Conservation (phyloP, 2,888 invertebrate species). For the Ophion ellenae region DNA sequence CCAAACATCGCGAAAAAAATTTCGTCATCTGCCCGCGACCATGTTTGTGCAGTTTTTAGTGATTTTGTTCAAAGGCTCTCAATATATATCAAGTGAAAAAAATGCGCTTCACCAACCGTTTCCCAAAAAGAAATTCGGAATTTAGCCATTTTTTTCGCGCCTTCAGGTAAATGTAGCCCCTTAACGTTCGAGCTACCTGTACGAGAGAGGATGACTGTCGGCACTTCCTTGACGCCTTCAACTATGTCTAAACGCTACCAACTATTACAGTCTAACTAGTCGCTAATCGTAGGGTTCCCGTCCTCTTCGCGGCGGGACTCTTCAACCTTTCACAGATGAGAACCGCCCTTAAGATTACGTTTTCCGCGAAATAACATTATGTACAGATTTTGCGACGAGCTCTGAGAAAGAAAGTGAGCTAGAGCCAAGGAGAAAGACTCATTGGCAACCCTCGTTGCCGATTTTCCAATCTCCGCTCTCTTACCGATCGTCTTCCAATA, state of each 20-base stretch:
- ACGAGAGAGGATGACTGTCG: conserved; percentile 11
- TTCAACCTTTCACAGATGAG: conserved; percentile 63
- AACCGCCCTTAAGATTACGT: conserved; percentile 59
- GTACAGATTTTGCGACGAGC: conserved; percentile 31
- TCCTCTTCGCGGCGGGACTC: conserved; percentile 60
- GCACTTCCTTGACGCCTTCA: conserved; percentile 49
- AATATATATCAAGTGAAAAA: no score
- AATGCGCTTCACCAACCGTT: no score
- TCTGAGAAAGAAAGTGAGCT: conserved; percentile 7
- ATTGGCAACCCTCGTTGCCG: conserved; percentile 21
- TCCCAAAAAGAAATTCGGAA: no score
- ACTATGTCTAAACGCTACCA: conserved; percentile 49
- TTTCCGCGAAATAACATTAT: conserved; percentile 30
- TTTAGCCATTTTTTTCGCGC: no score
- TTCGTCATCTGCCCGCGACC: no score
- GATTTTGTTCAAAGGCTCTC: no score
- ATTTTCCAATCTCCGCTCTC: conserved; percentile 2
- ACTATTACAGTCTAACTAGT: conserved; percentile 66
- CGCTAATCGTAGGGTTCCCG: conserved; percentile 67
- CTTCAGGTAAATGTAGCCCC: no score
- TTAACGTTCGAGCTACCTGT: neutral
- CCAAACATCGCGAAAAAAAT: no score
- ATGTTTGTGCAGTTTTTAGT: no score
- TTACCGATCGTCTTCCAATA: no score
- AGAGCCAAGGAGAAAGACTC: neutral